phyloP scores from a whole-genome alignment of 2,113 vertebrate species.

The Phaethon lepturus region DNA sequence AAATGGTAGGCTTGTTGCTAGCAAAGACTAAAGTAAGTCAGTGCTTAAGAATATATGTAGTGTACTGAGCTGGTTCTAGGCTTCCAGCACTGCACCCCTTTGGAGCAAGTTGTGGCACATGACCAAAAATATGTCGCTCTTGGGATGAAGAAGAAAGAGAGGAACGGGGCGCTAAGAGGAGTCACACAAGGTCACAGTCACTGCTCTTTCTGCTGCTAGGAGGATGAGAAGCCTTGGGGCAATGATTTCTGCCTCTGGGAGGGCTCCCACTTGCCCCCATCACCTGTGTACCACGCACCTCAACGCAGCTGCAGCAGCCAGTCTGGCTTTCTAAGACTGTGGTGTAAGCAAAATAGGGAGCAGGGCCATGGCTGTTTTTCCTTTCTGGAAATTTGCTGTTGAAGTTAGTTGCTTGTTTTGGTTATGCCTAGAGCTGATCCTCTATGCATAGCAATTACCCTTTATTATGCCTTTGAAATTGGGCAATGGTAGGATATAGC shows the following conservation, averaged over 20 bases:
- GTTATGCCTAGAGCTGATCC: slow-evolving; percentile 56
- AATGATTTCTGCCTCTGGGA: background rate
- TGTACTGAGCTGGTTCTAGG: background rate
- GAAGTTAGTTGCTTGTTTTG: slow-evolving; percentile 47
- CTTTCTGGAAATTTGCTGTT: slow-evolving; percentile 28
- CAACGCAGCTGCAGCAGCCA: background rate
- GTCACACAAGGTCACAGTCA: background rate
- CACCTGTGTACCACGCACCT: background rate
- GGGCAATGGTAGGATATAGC: slow-evolving; percentile 15
- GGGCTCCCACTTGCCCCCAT: background rate
- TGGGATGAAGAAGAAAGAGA: background rate
- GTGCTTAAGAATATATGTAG: background rate
- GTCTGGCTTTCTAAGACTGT: background rate
- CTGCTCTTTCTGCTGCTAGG: background rate
- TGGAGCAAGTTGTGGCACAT: background rate
- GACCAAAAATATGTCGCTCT: background rate
- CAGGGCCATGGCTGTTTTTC: background rate
- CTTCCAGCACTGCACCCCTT: background rate
- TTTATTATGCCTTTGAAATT: slow-evolving; percentile 58
- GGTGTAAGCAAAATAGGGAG: background rate
- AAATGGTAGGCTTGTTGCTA: background rate
- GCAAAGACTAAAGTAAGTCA: background rate
- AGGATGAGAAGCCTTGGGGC: background rate
- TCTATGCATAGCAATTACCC: slow-evolving; percentile 28
- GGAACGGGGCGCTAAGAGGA: background rate